phyloP scores from a whole-genome alignment of 2,113 vertebrate species.

The Corythornis madagascariensis region DNA sequence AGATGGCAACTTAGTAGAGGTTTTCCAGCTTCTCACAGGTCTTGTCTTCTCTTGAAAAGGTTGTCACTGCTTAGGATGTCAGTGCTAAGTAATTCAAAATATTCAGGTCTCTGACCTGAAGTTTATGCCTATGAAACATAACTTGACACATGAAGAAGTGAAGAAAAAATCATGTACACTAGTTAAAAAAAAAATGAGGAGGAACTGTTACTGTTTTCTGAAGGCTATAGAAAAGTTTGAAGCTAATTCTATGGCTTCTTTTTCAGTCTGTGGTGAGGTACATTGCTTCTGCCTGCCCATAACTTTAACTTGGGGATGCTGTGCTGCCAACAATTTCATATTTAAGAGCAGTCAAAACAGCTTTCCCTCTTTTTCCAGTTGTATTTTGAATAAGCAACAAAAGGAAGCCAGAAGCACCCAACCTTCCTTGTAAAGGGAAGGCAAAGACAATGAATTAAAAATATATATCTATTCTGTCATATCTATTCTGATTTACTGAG shows the following conservation, averaged over 20 bases:
- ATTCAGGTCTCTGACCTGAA: neutral
- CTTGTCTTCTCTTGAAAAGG: neutral
- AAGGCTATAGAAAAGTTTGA: neutral
- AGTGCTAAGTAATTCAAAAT: neutral
- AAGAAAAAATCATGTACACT: neutral
- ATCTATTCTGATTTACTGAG: neutral
- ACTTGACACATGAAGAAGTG: neutral
- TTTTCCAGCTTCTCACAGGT: neutral
- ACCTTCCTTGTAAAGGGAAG: neutral
- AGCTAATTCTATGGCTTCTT: neutral
- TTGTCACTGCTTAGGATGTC: neutral
- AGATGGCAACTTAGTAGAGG: neutral
- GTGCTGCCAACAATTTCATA: neutral
- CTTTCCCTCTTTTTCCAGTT: neutral
- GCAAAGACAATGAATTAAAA: neutral
- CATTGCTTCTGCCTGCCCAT: neutral
- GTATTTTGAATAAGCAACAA: neutral
- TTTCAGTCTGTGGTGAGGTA: neutral
- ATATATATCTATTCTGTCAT: neutral
- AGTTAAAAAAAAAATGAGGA: neutral
- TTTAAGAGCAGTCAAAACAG: neutral
- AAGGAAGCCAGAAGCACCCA: neutral
- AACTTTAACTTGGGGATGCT: neutral
- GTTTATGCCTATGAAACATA: neutral
- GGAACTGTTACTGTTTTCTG: neutral